phyloP scores from a whole-genome alignment of 2,113 vertebrate genomes.

The Myodes glareolus region DNA sequence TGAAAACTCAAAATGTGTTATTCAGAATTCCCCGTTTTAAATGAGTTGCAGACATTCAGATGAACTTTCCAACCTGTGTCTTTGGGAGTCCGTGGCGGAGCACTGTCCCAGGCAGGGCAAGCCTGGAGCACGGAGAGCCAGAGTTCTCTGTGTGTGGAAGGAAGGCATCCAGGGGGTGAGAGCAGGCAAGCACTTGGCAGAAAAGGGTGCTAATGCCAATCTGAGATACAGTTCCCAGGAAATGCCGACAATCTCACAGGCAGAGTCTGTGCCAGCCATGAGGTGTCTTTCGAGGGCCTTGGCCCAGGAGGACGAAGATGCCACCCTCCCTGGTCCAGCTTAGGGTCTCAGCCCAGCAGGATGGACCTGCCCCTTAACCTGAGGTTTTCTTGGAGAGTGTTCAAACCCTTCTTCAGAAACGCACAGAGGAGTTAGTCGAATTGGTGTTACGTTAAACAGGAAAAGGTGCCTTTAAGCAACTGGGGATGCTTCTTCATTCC shows the following conservation, averaged over 20 bases:
- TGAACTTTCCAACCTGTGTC: not conserved
- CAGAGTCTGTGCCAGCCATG: conserved; percentile 17
- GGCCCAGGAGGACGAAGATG: not conserved
- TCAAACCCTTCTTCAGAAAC: not conserved
- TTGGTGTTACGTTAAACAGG: not conserved
- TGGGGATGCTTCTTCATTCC: not conserved
- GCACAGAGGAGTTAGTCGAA: not conserved
- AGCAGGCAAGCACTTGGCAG: not conserved
- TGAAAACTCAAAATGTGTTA: not conserved
- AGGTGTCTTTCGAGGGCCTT: conserved; percentile 49
- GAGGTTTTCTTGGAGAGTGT: not conserved
- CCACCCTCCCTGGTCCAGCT: not conserved
- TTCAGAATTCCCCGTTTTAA: not conserved
- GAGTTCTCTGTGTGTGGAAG: conserved; percentile 61
- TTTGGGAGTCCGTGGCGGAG: not conserved
- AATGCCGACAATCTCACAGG: not conserved
- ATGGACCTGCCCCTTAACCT: not conserved
- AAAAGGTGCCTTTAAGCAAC: not conserved
- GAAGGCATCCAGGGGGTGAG: not conserved
- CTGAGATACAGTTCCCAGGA: conserved; percentile 18
- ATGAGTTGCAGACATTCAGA: not conserved
- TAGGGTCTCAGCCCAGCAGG: not conserved
- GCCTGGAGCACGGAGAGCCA: not conserved
- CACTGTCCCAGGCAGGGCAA: not conserved
- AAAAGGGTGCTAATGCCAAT: conserved; percentile 60